phyloP scores from a whole-genome alignment of 2,113 vertebrate species.

The Bagarius yarrelli region DNA sequence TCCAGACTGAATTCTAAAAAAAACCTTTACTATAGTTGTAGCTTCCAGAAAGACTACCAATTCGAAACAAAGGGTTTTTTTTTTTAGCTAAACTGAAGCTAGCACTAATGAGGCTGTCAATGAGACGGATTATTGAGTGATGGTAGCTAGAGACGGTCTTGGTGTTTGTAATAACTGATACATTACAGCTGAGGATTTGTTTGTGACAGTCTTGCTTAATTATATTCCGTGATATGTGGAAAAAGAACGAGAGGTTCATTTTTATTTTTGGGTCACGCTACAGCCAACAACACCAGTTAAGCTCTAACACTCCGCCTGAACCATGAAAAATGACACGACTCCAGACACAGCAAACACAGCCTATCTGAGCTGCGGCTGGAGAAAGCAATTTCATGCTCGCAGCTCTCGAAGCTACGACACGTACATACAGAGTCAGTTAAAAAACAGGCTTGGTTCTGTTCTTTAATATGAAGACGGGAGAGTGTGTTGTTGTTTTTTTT shows the following conservation, averaged over 20 bases:
- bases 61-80: too few species aligned
- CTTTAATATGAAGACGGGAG: constrained; percentile 22
- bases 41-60: constrained; percentile 3
- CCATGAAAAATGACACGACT: constrained; percentile 36
- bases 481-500: constrained; percentile 12
- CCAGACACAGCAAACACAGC: constrained; percentile 37
- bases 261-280: constrained; percentile 33
- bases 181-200: not conserved
- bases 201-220: not conserved
- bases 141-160: not conserved
- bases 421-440: constrained; percentile 37
- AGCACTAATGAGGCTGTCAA: not conserved
- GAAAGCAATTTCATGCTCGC: constrained; percentile 46
- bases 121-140: not conserved
- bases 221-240: not conserved
- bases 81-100: too few species aligned
- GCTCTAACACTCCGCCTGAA: constrained; percentile 32
- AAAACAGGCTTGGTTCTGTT: constrained; percentile 8
- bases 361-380: constrained; percentile 20
- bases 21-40: not conserved
- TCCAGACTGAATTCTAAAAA: not conserved
- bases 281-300: constrained; percentile 7
- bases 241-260: not conserved
- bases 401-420: constrained; percentile 17
- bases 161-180: not conserved